Evolutionary conservation across 2,888 invertebrate genomes (phyloP), one percentile per base, ranked within the genome.

Genomic region (Uropetala carovei): DNA sequence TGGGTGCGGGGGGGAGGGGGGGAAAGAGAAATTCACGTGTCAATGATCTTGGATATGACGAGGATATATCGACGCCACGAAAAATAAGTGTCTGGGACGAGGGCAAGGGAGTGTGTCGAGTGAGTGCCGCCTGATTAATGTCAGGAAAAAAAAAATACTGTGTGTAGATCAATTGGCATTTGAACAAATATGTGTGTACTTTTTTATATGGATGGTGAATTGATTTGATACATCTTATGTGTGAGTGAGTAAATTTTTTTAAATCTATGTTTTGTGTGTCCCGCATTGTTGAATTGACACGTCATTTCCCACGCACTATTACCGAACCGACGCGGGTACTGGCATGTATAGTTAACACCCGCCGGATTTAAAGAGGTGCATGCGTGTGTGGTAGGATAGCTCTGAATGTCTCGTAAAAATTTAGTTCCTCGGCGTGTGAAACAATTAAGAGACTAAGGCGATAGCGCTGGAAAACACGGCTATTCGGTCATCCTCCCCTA

Each of bases 131-230:
- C 75, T 75, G n/a, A 68, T 68, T 7, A 75, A 13, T 75, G 75
- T 27, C 75, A 7, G 75, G 27, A 75, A 11, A 27, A 14, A 22
- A 18, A 68, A 68, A n/a, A 68, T 75, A 27, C 27, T 75, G 75
- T 75, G 75, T 27, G 13, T 75, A 75, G 27, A 75, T 75, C 75
- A 75, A 75, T 75, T 75, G 75, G 22, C 75, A 75, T 75, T 75
- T 75, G 22, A 13, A 75, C 22, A 75, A 22, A 75, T 75, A 27
- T 75, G 75, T 75, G 75, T 75, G 75, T 75, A 75, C 75, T 75
- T 27, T 75, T 75, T 75, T 75, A 75, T 75, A 22, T 75, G 75
- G 75, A 75, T 75, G 75, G 75, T 75, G 75, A 27, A 75, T 75
- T 75, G 75, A 22, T 75, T 75, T 75, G 75, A 75, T 75, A 22